These are phyloP conservation scores for Malurus alboscapulatus DNA, from an alignment of 2,113 vertebrate genomes.

Conservation along the genomic window DNA sequence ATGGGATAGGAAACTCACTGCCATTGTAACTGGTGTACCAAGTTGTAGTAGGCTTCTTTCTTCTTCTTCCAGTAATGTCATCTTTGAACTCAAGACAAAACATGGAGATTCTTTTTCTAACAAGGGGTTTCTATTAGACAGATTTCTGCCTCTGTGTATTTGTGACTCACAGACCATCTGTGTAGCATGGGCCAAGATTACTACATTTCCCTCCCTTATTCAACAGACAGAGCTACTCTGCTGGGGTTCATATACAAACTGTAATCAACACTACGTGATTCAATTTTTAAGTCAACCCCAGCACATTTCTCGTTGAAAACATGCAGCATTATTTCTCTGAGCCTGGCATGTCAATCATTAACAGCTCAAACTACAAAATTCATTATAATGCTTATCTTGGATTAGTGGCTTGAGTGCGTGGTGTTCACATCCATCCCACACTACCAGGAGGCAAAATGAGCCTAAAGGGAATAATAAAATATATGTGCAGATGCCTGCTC, in stretches of 20 bases:
- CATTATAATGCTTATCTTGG: constrained; percentile 49
- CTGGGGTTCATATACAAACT: constrained; percentile 49
- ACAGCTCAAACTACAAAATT: constrained; percentile 25
- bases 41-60: neutral
- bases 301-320: neutral
- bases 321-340: constrained; percentile 2
- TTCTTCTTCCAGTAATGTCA: neutral
- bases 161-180: constrained; percentile 57
- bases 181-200: constrained; percentile 34
- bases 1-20: neutral
- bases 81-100: constrained; percentile 8
- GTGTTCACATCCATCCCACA: constrained; percentile 12
- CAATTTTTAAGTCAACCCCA: constrained; percentile 27
- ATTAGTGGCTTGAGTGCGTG: neutral
- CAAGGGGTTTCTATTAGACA: constrained; percentile 7
- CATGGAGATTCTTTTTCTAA: neutral
- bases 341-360: constrained; percentile 23
- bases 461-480: constrained; percentile 21
- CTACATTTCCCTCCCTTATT: constrained; percentile 38
- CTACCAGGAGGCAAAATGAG: constrained; percentile 15
- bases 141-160: constrained; percentile 36
- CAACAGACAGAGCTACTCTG: constrained; percentile 20
- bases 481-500: constrained; percentile 16
- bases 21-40: neutral
- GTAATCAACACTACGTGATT: constrained; percentile 49